Conservation (phyloP, 2,888 invertebrate genomes). For the Craniophora ligustri region DNA sequence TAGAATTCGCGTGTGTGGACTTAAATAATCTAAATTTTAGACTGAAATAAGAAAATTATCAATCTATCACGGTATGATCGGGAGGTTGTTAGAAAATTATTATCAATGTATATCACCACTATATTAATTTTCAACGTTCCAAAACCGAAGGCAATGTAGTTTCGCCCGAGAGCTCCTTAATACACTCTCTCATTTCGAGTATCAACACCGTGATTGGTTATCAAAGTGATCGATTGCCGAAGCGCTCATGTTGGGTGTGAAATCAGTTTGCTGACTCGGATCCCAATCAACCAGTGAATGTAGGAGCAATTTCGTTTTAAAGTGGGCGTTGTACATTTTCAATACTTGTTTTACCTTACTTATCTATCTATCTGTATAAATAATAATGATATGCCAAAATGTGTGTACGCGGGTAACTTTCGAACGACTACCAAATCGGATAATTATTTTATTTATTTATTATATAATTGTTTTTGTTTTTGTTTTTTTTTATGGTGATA, state of each 20-base stretch:
- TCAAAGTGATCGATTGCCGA: constrained; percentile 20
- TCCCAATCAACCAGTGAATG: constrained; percentile 3
- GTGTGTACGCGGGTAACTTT: no score
- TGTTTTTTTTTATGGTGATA: no score
- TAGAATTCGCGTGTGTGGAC: no score
- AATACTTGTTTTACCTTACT: no score
- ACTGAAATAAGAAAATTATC: no score
- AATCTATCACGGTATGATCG: neutral
- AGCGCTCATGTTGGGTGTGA: constrained; percentile 5
- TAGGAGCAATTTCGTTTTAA: neutral
- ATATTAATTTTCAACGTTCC: constrained; percentile 10
- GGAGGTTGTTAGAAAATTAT: neutral
- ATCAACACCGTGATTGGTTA: constrained; percentile 31
- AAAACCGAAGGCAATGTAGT: constrained; percentile 20
- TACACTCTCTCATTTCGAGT: constrained; percentile 29
- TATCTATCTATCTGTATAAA: no score
- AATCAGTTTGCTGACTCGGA: constrained; percentile 10
- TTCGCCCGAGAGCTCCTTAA: constrained; percentile 7
- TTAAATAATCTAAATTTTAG: no score
- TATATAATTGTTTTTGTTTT: no score
- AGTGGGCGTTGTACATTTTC: no score
- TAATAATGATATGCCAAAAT: no score
- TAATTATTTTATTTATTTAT: no score
- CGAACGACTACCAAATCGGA: no score
- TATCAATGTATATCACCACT: constrained; percentile 5